Evolutionary conservation across 1,140 invertebrate genomes (phyloP).

Genomic region (Diploscapter pachys): DNA sequence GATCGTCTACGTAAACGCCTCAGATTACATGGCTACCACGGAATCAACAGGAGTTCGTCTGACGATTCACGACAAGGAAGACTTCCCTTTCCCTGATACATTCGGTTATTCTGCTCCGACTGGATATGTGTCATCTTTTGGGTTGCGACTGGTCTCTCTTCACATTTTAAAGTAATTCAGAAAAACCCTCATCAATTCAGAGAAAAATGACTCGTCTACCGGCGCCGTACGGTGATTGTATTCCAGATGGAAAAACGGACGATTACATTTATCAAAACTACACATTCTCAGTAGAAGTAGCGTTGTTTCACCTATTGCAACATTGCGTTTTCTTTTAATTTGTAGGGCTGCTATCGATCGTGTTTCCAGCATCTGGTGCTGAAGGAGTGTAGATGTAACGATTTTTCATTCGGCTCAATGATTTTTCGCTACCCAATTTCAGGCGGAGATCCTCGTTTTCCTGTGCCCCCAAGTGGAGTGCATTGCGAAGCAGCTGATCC

Average conservation of each 20-base stretch:
- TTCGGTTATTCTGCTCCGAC: constrained; percentile 54
- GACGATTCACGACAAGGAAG: constrained; percentile 52
- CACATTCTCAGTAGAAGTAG: constrained; percentile 53
- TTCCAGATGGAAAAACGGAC: constrained; percentile 43
- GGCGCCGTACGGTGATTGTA: constrained; percentile 53
- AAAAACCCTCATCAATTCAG: constrained; percentile 30
- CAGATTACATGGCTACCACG: constrained; percentile 48
- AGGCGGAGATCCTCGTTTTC: constrained; percentile 50
- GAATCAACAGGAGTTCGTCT: constrained; percentile 47
- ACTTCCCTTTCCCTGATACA: constrained; percentile 53
- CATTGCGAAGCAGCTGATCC: constrained; percentile 52
- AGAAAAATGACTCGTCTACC: constrained; percentile 50
- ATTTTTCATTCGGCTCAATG: too few species aligned
- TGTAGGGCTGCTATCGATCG: constrained; percentile 54
- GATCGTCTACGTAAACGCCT: constrained; percentile 48
- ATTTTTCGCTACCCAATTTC: too few species aligned
- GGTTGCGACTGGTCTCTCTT: constrained; percentile 40
- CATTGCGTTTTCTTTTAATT: background rate
- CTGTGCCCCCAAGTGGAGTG: constrained; percentile 38
- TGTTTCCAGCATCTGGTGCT: constrained; percentile 54
- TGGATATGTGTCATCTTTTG: constrained; percentile 57
- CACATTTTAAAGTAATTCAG: background rate
- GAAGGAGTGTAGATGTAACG: constrained; percentile 45
- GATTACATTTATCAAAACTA: constrained; percentile 52
- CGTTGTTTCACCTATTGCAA: too few species aligned